phyloP scores from a whole-genome alignment of 2,113 vertebrate species.

The Trichomycterus rosablanca region DNA sequence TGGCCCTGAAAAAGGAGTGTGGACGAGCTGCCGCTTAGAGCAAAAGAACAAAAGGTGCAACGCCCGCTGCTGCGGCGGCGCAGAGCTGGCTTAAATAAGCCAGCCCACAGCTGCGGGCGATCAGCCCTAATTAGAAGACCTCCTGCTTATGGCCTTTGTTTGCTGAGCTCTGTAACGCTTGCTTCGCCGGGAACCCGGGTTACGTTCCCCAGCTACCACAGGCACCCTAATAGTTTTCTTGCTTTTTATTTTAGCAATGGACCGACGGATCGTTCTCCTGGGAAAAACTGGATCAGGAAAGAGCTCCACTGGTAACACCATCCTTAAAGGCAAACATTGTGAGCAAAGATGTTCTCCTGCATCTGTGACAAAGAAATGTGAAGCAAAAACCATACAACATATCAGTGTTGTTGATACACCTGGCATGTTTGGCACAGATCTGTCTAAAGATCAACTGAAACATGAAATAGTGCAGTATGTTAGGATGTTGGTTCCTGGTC shows the following conservation, averaged over 20 bases:
- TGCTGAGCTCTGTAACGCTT: no score
- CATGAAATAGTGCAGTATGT: constrained; percentile 58
- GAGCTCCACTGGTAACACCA: constrained; percentile 54
- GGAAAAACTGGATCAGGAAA: constrained; percentile 34
- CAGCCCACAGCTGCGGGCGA: no score
- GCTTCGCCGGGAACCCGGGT: no score
- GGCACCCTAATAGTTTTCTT: no score
- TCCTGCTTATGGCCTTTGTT: no score
- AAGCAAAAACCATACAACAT: background rate
- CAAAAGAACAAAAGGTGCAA: no score
- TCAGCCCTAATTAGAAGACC: no score
- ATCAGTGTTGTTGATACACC: constrained; percentile 37
- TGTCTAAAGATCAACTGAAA: constrained; percentile 46
- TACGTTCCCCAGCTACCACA: no score
- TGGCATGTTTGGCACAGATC: constrained; percentile 60
- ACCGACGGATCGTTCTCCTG: background rate
- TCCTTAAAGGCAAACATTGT: background rate
- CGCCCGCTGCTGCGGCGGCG: no score
- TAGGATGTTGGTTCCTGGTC: constrained; percentile 47
- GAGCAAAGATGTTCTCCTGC: background rate
- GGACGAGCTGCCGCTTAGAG: no score
- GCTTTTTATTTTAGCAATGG: background rate
- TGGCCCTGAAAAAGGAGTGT: no score
- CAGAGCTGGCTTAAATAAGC: no score
- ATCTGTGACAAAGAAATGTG: constrained; percentile 11